phyloP scores from a whole-genome alignment of 2,797 vertebrate genomes.

The Periparus ater region DNA sequence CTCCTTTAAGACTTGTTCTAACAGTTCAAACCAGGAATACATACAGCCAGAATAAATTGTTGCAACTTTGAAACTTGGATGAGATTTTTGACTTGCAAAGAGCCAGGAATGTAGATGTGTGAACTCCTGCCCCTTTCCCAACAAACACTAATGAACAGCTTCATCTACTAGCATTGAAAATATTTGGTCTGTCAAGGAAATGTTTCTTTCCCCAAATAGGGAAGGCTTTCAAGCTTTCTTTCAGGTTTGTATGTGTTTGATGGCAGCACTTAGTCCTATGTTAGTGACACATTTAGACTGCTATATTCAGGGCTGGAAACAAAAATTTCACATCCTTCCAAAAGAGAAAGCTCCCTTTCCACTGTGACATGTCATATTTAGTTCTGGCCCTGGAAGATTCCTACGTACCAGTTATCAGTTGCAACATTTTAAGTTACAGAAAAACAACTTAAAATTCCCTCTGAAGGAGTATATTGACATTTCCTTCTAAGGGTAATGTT shows the following conservation, averaged over 20 bases:
- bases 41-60: neutral
- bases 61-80: neutral
- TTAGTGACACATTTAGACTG: neutral
- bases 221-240: neutral
- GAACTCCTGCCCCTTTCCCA: neutral
- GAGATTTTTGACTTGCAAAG: constrained; percentile 4
- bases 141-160: neutral
- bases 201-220: neutral
- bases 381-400: neutral
- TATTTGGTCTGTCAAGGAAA: neutral
- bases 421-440: neutral
- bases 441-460: neutral
- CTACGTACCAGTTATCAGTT: neutral
- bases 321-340: neutral
- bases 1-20: neutral
- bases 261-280: neutral
- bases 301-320: neutral
- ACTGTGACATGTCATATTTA: neutral
- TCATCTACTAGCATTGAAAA: constrained; percentile 1
- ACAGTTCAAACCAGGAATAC: neutral
- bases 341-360: neutral
- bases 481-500: neutral
- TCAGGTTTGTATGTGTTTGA: neutral
- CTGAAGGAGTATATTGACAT: neutral
- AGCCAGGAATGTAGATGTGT: neutral